Evolutionary conservation across 2,888 invertebrate genomes (phyloP).

Genomic region (Leucania comma): DNA sequence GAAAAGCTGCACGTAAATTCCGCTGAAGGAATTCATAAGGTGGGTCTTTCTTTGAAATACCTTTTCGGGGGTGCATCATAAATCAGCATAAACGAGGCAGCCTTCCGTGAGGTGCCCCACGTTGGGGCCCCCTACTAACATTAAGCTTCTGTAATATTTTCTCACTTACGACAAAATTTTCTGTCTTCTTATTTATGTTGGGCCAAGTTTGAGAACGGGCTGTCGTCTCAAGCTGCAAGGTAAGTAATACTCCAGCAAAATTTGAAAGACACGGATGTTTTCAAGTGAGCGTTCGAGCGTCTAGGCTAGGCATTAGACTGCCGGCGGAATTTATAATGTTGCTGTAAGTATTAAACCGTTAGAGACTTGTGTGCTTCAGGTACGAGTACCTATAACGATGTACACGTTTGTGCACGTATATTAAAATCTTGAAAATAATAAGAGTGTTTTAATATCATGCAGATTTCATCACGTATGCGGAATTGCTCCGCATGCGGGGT

Average conservation of each 20-base stretch:
- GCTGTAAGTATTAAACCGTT: constrained; percentile 44
- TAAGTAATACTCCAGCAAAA: constrained; percentile 70
- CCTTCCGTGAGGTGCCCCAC: constrained; percentile 83
- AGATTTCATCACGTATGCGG: too few species aligned
- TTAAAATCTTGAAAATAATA: too few species aligned
- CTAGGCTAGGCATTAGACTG: constrained; percentile 49
- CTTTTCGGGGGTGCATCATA: constrained; percentile 84
- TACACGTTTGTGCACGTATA: too few species aligned
- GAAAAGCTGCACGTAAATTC: constrained; percentile 76
- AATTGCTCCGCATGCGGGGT: too few species aligned
- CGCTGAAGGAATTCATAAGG: constrained; percentile 80
- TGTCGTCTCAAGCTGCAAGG: constrained; percentile 81
- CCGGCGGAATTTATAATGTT: constrained; percentile 52
- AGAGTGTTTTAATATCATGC: too few species aligned
- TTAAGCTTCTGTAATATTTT: constrained; percentile 89
- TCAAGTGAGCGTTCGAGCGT: constrained; percentile 52
- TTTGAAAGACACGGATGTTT: constrained; percentile 64
- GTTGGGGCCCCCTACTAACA: constrained; percentile 79
- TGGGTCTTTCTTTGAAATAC: constrained; percentile 79
- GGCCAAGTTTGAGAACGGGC: constrained; percentile 76
- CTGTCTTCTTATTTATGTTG: constrained; percentile 87
- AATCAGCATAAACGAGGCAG: constrained; percentile 88
- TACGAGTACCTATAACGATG: background rate
- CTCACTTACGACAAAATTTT: constrained; percentile 89
- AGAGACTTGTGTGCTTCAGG: constrained; percentile 11